Evolutionary conservation across 1,140 invertebrate genomes (phyloP).

Genomic region (Capitella teleta): DNA sequence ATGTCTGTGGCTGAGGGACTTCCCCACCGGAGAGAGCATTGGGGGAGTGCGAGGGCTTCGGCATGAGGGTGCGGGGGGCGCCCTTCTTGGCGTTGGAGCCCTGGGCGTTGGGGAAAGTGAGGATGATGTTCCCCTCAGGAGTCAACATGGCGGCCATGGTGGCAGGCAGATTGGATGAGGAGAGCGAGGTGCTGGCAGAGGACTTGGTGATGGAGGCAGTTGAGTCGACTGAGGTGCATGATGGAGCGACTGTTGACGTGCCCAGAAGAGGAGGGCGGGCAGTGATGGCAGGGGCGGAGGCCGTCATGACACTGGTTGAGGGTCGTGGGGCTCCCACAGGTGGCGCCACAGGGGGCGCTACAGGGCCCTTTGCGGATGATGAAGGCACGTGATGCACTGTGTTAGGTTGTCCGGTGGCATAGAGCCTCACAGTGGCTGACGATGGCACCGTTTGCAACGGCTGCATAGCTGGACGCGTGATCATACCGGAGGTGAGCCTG

Average conservation of each 20-base stretch:
- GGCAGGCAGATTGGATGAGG: slow-evolving; percentile 2
- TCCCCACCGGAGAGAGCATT: slow-evolving; percentile 2
- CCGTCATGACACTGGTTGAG: not conserved
- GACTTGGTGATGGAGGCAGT: not conserved
- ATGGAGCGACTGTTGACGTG: not conserved
- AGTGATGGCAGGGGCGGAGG: not conserved
- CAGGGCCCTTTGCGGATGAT: no score
- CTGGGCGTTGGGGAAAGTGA: not conserved
- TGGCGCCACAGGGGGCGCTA: no score
- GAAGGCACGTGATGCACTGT: no score
- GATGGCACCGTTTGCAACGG: no score
- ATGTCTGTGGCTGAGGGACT: slow-evolving; percentile 8
- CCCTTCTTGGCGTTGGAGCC: slow-evolving; percentile 5
- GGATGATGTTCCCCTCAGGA: slow-evolving; percentile 9
- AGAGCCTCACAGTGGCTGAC: no score
- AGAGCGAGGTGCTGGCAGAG: slow-evolving; percentile 1
- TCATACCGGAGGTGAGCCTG: not conserved
- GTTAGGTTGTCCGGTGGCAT: no score
- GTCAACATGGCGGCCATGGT: slow-evolving; percentile 9
- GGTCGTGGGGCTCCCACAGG: not conserved
- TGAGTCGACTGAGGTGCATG: not conserved
- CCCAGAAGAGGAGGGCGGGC: not conserved
- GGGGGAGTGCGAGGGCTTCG: slow-evolving; percentile 9
- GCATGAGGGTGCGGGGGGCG: slow-evolving; percentile 13
- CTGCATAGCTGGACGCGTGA: not conserved